These are phyloP conservation scores for Rattus norvegicus DNA, from an alignment of 2,113 vertebrate species.

Conservation along the genomic window DNA sequence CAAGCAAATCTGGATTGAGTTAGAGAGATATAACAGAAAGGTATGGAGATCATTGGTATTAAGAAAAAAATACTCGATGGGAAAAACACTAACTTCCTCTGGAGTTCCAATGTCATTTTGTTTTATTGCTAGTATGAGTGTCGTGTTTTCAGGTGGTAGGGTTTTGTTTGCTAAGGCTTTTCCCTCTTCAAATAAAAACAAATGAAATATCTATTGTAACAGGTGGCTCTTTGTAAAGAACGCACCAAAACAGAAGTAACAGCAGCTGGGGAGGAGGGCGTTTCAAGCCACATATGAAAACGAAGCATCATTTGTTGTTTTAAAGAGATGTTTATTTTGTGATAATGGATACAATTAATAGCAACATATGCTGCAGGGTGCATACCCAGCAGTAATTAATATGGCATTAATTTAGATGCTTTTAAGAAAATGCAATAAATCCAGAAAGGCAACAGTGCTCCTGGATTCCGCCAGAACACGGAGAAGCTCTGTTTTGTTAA, in stretches of 20 bases:
- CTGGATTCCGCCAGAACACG: constrained; percentile 49
- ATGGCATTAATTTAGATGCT: constrained; percentile 79
- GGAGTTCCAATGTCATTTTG: not conserved
- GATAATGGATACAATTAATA: constrained; percentile 87
- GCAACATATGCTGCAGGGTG: constrained; percentile 84
- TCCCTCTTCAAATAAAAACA: constrained; percentile 67
- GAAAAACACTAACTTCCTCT: not conserved
- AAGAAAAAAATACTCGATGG: not conserved
- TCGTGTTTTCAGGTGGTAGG: not conserved
- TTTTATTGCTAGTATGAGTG: constrained; percentile 32
- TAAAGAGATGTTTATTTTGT: constrained; percentile 87
- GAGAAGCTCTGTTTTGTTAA: constrained; percentile 69
- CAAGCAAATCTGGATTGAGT: not conserved
- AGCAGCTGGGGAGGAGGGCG: constrained; percentile 83
- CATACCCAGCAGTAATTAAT: constrained; percentile 85
- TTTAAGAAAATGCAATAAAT: constrained; percentile 78
- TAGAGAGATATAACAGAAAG: not conserved
- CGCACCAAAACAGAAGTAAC: constrained; percentile 77
- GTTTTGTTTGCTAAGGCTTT: not conserved
- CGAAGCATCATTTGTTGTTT: constrained; percentile 84
- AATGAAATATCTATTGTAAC: constrained; percentile 75
- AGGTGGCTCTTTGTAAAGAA: constrained; percentile 81
- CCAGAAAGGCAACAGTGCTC: constrained; percentile 61
- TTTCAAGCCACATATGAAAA: constrained; percentile 82
- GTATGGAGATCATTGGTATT: accelerated